Percentiles rank a stretch among this genome's conserved stretches.
Conservation (phyloP, 2,888 invertebrate species). For the Chrysomela aeneicollis region DNA sequence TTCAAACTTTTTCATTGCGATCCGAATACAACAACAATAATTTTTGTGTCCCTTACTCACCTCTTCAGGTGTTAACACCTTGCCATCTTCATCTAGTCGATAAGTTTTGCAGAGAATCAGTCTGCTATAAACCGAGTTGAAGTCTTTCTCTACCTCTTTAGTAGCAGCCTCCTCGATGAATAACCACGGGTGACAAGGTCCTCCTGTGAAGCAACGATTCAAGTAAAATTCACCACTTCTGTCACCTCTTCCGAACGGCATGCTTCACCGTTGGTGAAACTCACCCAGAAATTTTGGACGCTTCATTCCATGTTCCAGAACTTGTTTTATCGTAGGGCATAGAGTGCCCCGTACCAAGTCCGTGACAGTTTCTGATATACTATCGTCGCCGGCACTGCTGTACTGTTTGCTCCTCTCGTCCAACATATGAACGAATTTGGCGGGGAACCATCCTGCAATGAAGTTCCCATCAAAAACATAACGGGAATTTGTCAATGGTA, state of each 20-base stretch:
- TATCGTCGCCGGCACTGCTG: conserved; percentile 94
- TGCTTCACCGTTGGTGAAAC: too few relatives aligned
- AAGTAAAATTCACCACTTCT: too few relatives aligned
- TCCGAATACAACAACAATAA: too few relatives aligned
- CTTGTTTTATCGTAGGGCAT: conserved; percentile 92
- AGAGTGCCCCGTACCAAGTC: conserved; percentile 94
- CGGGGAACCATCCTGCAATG: conserved; percentile 90
- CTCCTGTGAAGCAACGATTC: conserved; percentile 65
- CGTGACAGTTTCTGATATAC: conserved; percentile 94
- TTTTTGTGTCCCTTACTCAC: too few relatives aligned
- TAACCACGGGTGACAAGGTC: conserved; percentile 97
- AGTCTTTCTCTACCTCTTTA: conserved; percentile 96
- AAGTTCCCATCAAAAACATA: background rate
- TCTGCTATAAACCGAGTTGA: conserved; percentile 96
- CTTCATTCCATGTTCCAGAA: conserved; percentile 94
- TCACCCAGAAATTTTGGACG: conserved; percentile 81
- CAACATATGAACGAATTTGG: conserved; percentile 93
- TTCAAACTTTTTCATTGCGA: too few relatives aligned
- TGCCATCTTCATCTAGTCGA: conserved; percentile 97
- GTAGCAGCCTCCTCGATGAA: conserved; percentile 98
- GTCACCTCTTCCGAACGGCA: too few relatives aligned
- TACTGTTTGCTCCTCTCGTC: conserved; percentile 95
- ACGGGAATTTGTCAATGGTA: too few relatives aligned
- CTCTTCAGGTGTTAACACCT: conserved; percentile 98
- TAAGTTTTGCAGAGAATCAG: conserved; percentile 97